phyloP scores from a whole-genome alignment of 2,113 vertebrate species.

The Rhinogobius similis region DNA sequence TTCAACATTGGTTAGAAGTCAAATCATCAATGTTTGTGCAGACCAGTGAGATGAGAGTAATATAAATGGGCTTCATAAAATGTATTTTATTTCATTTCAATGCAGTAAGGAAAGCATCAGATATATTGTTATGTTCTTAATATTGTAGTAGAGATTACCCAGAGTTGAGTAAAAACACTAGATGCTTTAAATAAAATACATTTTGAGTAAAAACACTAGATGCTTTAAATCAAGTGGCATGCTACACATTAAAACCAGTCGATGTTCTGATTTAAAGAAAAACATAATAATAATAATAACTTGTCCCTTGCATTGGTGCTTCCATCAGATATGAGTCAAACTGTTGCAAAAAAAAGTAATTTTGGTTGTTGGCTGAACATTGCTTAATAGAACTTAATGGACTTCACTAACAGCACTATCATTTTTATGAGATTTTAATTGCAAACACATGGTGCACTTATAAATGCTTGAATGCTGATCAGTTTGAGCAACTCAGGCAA shows the following conservation, averaged over 20 bases:
- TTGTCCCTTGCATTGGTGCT: neutral
- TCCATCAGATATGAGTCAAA: constrained; percentile 20
- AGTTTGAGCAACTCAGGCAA: constrained; percentile 8
- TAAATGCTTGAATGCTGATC: constrained; percentile 66
- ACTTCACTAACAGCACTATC: constrained; percentile 39
- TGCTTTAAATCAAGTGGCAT: neutral
- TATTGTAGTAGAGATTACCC: no score
- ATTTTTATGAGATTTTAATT: constrained; percentile 69
- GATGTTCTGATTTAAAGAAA: neutral
- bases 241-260: neutral
- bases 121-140: no score
- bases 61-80: no score
- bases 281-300: neutral
- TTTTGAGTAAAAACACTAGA: no score
- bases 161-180: no score
- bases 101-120: no score
- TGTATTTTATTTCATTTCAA: no score
- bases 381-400: constrained; percentile 39
- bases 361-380: constrained; percentile 48
- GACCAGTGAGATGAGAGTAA: no score
- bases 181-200: no score
- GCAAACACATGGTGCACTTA: constrained; percentile 55
- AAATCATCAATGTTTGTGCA: no score
- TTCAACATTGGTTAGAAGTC: no score
- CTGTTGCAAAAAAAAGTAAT: constrained; percentile 39